Evolutionary conservation across 53 echinoderm and acorn worm species (phyloP).

Genomic region (Holothuria scabra): DNA sequence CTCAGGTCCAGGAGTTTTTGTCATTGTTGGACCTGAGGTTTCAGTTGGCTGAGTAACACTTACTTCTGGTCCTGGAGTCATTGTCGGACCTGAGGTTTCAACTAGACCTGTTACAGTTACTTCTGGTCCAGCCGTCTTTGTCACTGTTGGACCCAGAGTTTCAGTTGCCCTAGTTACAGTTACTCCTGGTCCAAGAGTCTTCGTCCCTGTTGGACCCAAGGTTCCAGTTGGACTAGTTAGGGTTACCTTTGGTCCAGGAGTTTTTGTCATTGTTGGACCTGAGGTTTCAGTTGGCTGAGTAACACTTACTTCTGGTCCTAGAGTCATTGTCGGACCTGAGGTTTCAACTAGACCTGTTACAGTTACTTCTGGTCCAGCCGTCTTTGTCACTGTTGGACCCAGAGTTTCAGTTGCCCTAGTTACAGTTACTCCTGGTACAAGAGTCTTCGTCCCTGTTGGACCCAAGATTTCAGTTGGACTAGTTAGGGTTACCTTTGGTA

Average conservation of each 20-base stretch:
- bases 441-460: too few relatives aligned
- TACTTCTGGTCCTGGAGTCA: neutral
- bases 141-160: neutral
- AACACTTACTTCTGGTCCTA: too few relatives aligned
- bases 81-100: too few relatives aligned
- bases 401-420: too few relatives aligned
- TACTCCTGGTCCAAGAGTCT: too few relatives aligned
- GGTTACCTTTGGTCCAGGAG: neutral
- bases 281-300: neutral
- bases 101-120: neutral
- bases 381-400: neutral
- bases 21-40: neutral
- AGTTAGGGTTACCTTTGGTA: too few relatives aligned
- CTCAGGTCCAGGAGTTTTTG: neutral
- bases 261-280: neutral
- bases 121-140: neutral
- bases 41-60: neutral
- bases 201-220: too few relatives aligned
- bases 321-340: too few relatives aligned
- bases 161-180: neutral
- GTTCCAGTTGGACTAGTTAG: too few relatives aligned
- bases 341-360: too few relatives aligned
- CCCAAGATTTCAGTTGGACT: too few relatives aligned
- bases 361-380: neutral
- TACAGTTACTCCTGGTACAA: too few relatives aligned